Percentiles rank a stretch among this genome's conserved stretches.
Evolutionary conservation across 2,888 invertebrate species (phyloP).

Genomic region (Phengaris arion): DNA sequence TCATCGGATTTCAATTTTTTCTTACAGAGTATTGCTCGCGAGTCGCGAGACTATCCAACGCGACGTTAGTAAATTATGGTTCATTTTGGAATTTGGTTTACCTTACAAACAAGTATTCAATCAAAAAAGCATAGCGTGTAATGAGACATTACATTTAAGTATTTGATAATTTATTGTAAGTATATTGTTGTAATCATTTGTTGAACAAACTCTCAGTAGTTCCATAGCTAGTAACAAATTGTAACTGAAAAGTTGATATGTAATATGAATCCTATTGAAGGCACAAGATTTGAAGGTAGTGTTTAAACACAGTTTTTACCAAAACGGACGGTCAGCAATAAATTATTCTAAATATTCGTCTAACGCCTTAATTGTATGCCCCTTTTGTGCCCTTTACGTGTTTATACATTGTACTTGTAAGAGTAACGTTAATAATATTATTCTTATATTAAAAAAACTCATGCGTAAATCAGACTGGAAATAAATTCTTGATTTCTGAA

Average conservation of each 20-base stretch:
- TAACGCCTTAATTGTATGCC: background rate
- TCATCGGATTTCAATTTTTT: background rate
- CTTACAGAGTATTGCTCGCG: background rate
- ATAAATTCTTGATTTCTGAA: background rate
- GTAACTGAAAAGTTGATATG: background rate
- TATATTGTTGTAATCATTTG: background rate
- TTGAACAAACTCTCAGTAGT: background rate
- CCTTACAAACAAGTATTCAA: too few relatives aligned
- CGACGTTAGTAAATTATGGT: background rate
- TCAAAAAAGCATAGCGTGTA: background rate
- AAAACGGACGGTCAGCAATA: constrained; percentile 4
- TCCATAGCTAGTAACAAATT: constrained; percentile 10
- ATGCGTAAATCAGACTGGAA: background rate
- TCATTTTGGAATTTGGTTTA: background rate
- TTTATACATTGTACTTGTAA: constrained; percentile 1
- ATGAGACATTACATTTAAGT: background rate
- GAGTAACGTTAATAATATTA: background rate
- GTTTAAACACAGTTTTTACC: background rate
- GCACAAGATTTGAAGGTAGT: too few relatives aligned
- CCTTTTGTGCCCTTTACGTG: background rate
- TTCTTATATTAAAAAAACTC: background rate
- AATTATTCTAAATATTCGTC: constrained; percentile 7
- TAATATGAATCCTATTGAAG: background rate
- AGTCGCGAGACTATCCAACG: background rate
- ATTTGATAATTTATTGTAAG: background rate